Evolutionary conservation across 2,113 vertebrate genomes (phyloP), one percentile per base, ranked within the genome.

Genomic region (Fulmarus glacialis): DNA sequence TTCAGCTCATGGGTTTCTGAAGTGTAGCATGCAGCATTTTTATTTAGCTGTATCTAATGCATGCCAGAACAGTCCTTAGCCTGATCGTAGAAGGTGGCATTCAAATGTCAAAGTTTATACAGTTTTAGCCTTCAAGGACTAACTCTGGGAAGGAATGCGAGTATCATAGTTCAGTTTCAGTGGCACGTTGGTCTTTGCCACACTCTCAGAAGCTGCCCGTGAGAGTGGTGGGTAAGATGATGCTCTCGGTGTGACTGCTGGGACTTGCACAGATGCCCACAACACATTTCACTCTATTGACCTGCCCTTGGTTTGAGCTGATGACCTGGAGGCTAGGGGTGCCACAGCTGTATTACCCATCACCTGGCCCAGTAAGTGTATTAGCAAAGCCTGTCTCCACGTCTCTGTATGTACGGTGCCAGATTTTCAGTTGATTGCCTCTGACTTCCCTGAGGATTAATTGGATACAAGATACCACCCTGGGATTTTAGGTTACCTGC

Each of bases 161-260:
- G 16, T 56, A 77, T 20, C 4, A 15, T 5, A 55, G 20, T n/a
- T 38, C 11, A 3, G 11, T 47, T 86, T 68, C 38, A 78, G 15
- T 36, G 27, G 29, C 48, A 73, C 60, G 29, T 1, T 67, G 19
- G 18, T 15, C 17, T 84, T 62, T 90, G 13, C 4, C 30, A 42
- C 12, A 6, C 5, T 59, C 36, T 32, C 8, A 36, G 42, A 73
- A 16, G 26, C n/a, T 83, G 21, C 6, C 23, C 67, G 19, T 0
- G 3, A 27, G 21, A 45, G 5, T 5, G 5, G 7, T 53, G 21
- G 1, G 26, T 34, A n/a, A 11, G 8, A 20, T 45, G 26, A n/a
- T 72, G 36, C 15, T 47, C 21, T 59, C 1, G 0, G 1, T 20
- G 13, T 56, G 8, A 16, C 21, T 80, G 1, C 20, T 55, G 52